Evolutionary conservation across 2,888 invertebrate species (phyloP), one percentile per base, ranked within the genome.

Genomic region (Lymantria monacha): DNA sequence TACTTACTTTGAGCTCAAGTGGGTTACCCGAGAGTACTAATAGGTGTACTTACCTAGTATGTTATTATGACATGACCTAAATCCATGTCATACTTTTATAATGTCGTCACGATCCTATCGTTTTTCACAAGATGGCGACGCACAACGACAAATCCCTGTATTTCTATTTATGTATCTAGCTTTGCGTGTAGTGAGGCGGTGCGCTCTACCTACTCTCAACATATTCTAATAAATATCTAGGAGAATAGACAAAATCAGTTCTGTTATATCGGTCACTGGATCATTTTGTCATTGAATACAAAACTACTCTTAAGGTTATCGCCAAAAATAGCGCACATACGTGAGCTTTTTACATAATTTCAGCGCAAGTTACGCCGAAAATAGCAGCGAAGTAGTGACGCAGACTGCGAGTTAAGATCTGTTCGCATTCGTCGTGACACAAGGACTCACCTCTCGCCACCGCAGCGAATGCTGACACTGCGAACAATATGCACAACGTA

Each of bases 311-410:
- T 87, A 85, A 87, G 86, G 89, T 85, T 90, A 87, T 80, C 68
- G 81, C 87, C 85, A 79, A 84, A 90, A 91, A 91, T 90, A 90
- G 88, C 80, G 74, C 82, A 81, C 84, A 85, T 86, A 86, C 85
- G 84, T 81, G 85, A 84, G 87, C 87, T 90, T 91, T 92, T 91
- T 91, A 92, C 91, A 91, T 91, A 91, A 91, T 91, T 91, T 91
- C 88, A 89, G 87, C 90, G 87, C 90, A 89, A 87, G 90, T 87
- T 85, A 79, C 81, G 78, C 85, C 83, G 82, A 87, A 91, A 92
- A 92, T 92, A 92, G 90, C 82, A 66, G 65, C 81, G 76, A 72
- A 72, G 77, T 79, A 74, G 81, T 88, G 88, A 88, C 88, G 88
- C 85, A 85, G 82, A 79, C 74, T 68, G 74, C 74, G 76, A 72